Conservation (phyloP, 2,888 invertebrate genomes). For the Diplolepis rosae region DNA sequence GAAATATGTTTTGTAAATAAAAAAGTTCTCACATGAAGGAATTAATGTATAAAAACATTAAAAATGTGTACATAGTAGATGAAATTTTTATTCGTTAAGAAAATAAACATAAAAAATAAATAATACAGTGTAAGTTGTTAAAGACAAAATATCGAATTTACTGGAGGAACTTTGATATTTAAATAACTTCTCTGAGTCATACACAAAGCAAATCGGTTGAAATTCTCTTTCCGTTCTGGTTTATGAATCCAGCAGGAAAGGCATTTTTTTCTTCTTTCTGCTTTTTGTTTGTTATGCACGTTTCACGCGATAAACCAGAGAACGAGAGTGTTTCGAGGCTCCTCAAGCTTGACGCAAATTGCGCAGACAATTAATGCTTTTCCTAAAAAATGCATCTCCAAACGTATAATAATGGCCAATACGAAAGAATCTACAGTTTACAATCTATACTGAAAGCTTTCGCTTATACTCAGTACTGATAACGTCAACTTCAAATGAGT, state of each 20-base stretch:
- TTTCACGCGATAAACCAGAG: neutral
- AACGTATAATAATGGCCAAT: neutral
- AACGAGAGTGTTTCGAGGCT: constrained; percentile 1
- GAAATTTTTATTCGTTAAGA: too few species aligned
- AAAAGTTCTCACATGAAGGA: too few species aligned
- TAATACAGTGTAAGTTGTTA: neutral
- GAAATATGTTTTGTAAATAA: too few species aligned
- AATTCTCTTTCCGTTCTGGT: neutral
- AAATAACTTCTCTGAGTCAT: neutral
- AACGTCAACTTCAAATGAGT: neutral
- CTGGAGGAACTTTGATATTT: neutral
- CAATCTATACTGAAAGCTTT: neutral
- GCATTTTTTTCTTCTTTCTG: neutral
- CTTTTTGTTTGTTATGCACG: neutral
- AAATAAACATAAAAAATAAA: too few species aligned
- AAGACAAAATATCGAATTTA: neutral
- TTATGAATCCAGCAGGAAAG: neutral
- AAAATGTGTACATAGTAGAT: too few species aligned
- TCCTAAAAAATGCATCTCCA: neutral
- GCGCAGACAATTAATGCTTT: constrained; percentile 43
- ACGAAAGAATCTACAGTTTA: neutral
- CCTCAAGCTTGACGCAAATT: constrained; percentile 43
- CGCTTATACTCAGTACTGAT: neutral
- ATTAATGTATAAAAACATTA: too few species aligned
- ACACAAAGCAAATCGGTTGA: neutral